Evolutionary conservation across 2,797 vertebrate genomes (phyloP), one percentile per base, ranked within the genome.

Genomic region (Staurois parvus): DNA sequence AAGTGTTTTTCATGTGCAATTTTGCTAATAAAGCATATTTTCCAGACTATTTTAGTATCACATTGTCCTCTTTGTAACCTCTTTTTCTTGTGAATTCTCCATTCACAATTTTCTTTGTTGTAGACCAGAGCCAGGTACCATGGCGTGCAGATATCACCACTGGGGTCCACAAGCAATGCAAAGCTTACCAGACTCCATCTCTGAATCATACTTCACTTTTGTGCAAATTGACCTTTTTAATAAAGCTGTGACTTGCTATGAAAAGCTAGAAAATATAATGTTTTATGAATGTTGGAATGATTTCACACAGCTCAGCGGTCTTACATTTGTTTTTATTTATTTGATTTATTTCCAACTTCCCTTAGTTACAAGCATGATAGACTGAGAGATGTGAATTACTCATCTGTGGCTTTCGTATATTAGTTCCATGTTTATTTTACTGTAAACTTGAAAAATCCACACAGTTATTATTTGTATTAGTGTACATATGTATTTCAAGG

Each of bases 301-400:
- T 59, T 59, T 59, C 21, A 13, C 21, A 59, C 21, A 24, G 52
- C 52, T 59, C 52, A 59, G 52, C n/a, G 52, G 21, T 59, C 21
- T n/a, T 59, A 59, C 52, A 59, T 59, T 59, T 59, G 52, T n/a
- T 59, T 59, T n/a, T 59, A 59, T 59, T 59, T 59, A 59, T 59
- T 59, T 59, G 52, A 59, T 59, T 59, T 59, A 59, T 59, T 24
- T 24, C 24, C 10, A 59, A 59, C 52, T 59, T 59, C 21, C 21
- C 9, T 24, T 24, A 59, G 21, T 59, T 19, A 59, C 19, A 24
- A 59, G 52, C 52, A 59, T 59, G 52, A 59, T 59, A 59, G 21
- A 59, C 52, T 59, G 52, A 24, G 3, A 59, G 52, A 59, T 59
- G 52, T 24, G 52, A 59, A 59, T 59, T 59, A 59, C 52, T 59